Evolutionary conservation across 2,888 invertebrate species (phyloP).

Genomic region (Drosophila mettleri): DNA sequence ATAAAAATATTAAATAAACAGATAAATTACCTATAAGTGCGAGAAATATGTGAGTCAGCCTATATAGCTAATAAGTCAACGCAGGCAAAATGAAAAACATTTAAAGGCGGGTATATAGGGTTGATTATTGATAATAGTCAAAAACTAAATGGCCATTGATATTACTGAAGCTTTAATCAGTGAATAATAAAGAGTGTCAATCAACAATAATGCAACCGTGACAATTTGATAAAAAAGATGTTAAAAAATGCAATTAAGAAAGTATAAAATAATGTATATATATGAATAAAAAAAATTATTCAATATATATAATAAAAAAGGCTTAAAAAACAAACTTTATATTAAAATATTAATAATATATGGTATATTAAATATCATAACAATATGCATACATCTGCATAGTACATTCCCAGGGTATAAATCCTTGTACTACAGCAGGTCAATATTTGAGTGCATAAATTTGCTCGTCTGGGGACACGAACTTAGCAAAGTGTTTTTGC

Average conservation of each 20-base stretch:
- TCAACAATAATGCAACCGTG: too few species aligned
- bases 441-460: conserved; percentile 22
- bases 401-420: background rate
- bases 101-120: background rate
- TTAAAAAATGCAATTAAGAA: too few species aligned
- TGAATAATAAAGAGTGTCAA: too few species aligned
- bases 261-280: too few species aligned
- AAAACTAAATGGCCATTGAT: background rate
- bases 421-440: background rate
- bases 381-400: background rate
- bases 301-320: too few species aligned
- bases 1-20: conserved; percentile 1
- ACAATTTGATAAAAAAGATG: too few species aligned
- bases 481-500: conserved; percentile 33
- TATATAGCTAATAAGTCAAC: background rate
- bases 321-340: too few species aligned
- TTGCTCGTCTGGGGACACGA: conserved; percentile 10
- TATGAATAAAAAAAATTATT: too few species aligned
- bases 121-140: background rate
- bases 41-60: background rate
- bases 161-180: too few species aligned
- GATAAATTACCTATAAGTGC: background rate
- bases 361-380: too few species aligned
- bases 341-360: too few species aligned
- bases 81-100: background rate